phyloP scores from a whole-genome alignment of 1,140 invertebrate genomes.

The Popillia japonica region DNA sequence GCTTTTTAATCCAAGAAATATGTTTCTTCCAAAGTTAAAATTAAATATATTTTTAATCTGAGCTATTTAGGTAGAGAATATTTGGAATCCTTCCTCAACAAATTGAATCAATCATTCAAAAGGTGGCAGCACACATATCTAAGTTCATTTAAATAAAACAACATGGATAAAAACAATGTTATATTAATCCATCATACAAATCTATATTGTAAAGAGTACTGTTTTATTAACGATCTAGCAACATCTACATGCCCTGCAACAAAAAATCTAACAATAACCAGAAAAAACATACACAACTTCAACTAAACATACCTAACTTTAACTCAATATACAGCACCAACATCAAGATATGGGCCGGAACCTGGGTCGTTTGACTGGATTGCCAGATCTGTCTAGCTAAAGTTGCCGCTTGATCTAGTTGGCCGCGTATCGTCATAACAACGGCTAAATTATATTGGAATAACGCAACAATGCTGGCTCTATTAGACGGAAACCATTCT shows the following conservation, averaged over 20 bases:
- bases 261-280: background rate
- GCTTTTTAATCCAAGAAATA: no score
- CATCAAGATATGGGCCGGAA: conserved; percentile 77
- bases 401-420: conserved; percentile 76
- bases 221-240: conserved; percentile 65
- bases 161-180: background rate
- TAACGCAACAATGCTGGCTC: conserved; percentile 72
- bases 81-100: no score
- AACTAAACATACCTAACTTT: conserved; percentile 64
- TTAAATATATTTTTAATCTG: no score
- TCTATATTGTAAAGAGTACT: conserved; percentile 61
- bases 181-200: conserved; percentile 34
- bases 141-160: conserved; percentile 37
- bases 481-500: conserved; percentile 76
- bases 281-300: background rate
- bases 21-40: no score
- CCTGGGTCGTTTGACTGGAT: conserved; percentile 65
- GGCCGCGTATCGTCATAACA: conserved; percentile 77
- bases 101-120: no score
- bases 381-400: conserved; percentile 74
- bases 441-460: conserved; percentile 84
- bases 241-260: conserved; percentile 67
- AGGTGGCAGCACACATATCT: no score
- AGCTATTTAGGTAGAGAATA: no score
- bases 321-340: conserved; percentile 78